These are phyloP conservation scores for Vidua chalybeata DNA, from an alignment of 2,113 vertebrate genomes.

Conservation along the genomic window DNA sequence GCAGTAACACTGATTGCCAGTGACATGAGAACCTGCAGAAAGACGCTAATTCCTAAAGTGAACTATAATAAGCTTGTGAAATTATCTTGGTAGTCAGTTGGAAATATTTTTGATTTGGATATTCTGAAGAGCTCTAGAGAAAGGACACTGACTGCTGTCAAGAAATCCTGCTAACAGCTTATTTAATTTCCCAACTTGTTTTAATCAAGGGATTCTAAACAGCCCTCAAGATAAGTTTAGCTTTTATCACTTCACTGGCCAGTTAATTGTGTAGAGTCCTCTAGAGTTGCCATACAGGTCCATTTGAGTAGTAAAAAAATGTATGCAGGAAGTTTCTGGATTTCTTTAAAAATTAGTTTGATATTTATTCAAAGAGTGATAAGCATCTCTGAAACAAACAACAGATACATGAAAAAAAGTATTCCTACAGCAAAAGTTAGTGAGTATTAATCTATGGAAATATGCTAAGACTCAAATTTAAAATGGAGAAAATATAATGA, in stretches of 20 bases:
- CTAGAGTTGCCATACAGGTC: not conserved
- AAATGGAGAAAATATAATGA: not conserved
- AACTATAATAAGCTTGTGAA: constrained; percentile 32
- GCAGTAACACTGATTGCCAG: constrained; percentile 14
- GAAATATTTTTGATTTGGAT: constrained; percentile 10
- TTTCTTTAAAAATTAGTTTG: not conserved
- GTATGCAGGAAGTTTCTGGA: not conserved
- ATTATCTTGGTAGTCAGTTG: not conserved
- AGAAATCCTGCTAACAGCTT: not conserved
- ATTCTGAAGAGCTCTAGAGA: not conserved
- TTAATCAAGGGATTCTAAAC: not conserved
- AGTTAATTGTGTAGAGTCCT: not conserved
- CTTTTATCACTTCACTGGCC: not conserved
- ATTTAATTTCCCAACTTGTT: not conserved
- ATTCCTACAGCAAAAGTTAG: not conserved
- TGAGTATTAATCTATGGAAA: not conserved
- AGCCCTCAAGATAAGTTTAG: not conserved
- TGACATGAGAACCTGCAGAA: constrained; percentile 59
- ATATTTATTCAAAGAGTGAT: not conserved
- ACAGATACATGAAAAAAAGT: not conserved
- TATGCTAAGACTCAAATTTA: not conserved
- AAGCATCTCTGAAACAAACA: not conserved
- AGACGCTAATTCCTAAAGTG: constrained; percentile 45
- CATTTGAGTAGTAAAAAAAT: not conserved
- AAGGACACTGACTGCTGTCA: not conserved